A percentile compares a stretch with the other conserved stretches of the same genome.
Conservation (phyloP, 1,140 invertebrate species). For the Sycophaga agraensis region DNA sequence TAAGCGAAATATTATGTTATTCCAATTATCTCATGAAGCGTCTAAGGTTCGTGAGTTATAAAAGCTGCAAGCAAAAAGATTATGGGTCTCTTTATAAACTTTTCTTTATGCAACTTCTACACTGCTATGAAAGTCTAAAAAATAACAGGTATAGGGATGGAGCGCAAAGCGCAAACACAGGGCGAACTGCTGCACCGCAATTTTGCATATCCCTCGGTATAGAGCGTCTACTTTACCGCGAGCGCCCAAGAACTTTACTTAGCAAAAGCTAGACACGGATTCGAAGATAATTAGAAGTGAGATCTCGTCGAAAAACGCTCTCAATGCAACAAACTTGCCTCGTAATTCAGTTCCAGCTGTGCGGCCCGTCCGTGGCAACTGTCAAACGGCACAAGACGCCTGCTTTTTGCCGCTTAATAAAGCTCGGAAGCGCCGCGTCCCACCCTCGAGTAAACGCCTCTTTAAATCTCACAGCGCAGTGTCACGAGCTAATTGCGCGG, state of each 20-base stretch:
- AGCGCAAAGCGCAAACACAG: neutral
- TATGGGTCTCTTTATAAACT: neutral
- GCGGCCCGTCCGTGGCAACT: neutral
- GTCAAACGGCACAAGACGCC: constrained; percentile 6
- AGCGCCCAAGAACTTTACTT: neutral
- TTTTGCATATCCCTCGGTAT: constrained; percentile 10
- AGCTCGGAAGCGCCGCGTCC: neutral
- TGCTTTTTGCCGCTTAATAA: constrained; percentile 27
- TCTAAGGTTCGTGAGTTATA: no score
- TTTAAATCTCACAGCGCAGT: constrained; percentile 7
- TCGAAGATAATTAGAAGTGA: constrained; percentile 20
- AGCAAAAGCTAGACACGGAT: neutral
- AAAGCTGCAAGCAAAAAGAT: neutral
- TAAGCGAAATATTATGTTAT: no score
- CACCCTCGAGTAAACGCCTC: neutral
- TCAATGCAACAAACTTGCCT: constrained; percentile 17
- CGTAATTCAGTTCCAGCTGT: constrained; percentile 14
- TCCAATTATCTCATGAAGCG: no score
- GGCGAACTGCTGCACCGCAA: neutral
- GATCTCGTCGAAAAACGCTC: neutral
- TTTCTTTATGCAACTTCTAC: constrained; percentile 3
- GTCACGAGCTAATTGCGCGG: constrained; percentile 18
- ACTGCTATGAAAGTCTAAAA: neutral
- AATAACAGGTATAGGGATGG: neutral
- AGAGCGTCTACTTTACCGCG: no score